Conservation (phyloP, 1,140 invertebrate species). For the Latrodectus geometricus region DNA sequence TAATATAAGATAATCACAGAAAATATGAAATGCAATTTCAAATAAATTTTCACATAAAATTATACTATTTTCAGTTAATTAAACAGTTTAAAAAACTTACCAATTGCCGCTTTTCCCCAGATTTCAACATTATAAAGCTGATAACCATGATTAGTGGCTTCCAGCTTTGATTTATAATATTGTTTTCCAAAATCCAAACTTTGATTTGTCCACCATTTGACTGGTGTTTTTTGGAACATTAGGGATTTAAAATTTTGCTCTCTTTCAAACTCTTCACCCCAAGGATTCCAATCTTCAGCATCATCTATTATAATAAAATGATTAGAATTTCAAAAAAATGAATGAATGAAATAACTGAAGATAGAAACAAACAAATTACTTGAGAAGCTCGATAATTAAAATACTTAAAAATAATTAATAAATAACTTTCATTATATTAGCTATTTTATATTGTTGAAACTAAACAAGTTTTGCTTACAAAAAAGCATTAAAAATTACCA, state of each 20-base stretch:
- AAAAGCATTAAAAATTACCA: too few species aligned
- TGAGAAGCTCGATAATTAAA: conserved; percentile 9
- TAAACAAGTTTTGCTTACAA: too few species aligned
- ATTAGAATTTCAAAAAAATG: conserved; percentile 33
- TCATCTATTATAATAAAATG: conserved; percentile 59
- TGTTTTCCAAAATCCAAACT: conserved; percentile 55
- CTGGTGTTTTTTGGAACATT: neutral
- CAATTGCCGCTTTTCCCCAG: conserved; percentile 74
- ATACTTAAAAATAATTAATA: neutral
- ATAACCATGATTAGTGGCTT: conserved; percentile 41
- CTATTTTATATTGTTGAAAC: too few species aligned
- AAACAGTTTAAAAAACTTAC: conserved; percentile 63
- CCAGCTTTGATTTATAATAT: conserved; percentile 43
- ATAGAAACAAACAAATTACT: conserved; percentile 1
- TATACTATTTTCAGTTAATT: too few species aligned
- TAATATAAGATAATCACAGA: neutral
- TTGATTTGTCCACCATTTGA: conserved; percentile 28
- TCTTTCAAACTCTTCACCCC: conserved; percentile 70
- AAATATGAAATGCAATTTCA: neutral
- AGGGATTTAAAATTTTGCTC: conserved; percentile 57
- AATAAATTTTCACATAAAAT: neutral
- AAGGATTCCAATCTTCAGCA: conserved; percentile 69
- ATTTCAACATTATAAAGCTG: conserved; percentile 69
- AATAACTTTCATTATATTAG: too few species aligned
- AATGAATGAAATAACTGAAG: conserved; percentile 51